phyloP scores from a whole-genome alignment of 2,113 vertebrate species.

The Coptodon bakossiorum region DNA sequence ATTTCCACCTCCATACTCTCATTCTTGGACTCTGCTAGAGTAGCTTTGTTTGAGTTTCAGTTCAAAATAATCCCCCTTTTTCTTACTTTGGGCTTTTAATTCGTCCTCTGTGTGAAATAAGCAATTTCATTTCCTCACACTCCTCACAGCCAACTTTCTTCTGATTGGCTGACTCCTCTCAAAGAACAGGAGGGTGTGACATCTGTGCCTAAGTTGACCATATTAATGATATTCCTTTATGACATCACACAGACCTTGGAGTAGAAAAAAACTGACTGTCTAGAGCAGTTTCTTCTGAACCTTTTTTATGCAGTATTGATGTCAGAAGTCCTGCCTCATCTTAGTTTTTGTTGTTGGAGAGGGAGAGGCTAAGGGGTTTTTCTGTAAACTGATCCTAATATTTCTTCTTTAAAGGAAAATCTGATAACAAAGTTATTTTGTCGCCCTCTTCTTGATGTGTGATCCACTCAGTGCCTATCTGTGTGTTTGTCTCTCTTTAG shows the following conservation, averaged over 20 bases:
- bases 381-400: neutral
- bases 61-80: neutral
- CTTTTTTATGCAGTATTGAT: neutral
- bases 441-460: neutral
- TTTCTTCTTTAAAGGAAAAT: neutral
- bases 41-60: neutral
- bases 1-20: neutral
- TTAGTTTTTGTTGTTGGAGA: neutral
- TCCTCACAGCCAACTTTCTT: neutral
- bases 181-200: neutral
- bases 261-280: neutral
- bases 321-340: neutral
- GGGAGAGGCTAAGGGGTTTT: neutral
- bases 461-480: neutral
- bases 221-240: neutral
- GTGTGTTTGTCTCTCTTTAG: constrained; percentile 50
- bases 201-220: neutral
- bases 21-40: neutral
- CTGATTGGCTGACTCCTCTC: neutral
- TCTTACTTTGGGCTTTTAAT: neutral
- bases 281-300: neutral
- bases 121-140: neutral
- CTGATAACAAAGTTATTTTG: neutral
- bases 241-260: neutral
- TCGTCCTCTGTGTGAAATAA: neutral